Base-by-base conservation (phyloP, 2,113 vertebrate genomes). In the Rhabdornis inornatus region DNA sequence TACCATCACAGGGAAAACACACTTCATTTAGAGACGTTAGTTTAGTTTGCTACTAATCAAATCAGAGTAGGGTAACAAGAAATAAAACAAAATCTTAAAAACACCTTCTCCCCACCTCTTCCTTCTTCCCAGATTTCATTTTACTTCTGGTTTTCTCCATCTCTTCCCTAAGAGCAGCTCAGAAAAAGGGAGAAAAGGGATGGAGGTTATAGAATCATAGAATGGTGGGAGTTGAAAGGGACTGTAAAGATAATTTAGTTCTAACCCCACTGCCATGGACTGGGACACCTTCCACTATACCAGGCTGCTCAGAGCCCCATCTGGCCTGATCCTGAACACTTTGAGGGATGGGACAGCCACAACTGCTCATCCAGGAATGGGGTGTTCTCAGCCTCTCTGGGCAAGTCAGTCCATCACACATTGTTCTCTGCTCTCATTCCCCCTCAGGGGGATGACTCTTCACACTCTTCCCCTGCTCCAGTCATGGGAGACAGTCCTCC, bases 91-190 rank as follows among this genome's bases (percentile, higher is more conserved):
- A 55, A 30, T 49, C 50, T 71, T 77, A 49, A 20, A 52, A 65
- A 15, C 10, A 44, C 7, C 9, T 90, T 53, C 11, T 53, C 11
- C 13, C 3, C 9, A 33, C 13, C 5, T 3, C 14, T 61, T 49
- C 23, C 19, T 63, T 69, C 37, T 57, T 53, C 31, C 6, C 2
- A 7, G 25, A 49, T 19, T 47, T 37, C 0, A 0, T 27, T 81
- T 59, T 52, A 45, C 37, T 55, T 65, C 31, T 5, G 4, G 2
- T 68, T 78, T 52, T 74, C 35, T 84, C 15, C 37, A 28, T 12
- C 5, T 85, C 23, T 7, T 65, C 4, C 12, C 15, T 10, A 6
- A 23, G 5, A 23, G 40, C 2, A 24, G 52, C 13, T 15, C 39
- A 60, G 49, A 14, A 17, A 39, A 30, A 53, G 6, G 7, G 39